Percentiles rank a stretch among this genome's conserved stretches.
Conservation (phyloP, 1,140 invertebrate species). For the Drosophila arawakana region DNA sequence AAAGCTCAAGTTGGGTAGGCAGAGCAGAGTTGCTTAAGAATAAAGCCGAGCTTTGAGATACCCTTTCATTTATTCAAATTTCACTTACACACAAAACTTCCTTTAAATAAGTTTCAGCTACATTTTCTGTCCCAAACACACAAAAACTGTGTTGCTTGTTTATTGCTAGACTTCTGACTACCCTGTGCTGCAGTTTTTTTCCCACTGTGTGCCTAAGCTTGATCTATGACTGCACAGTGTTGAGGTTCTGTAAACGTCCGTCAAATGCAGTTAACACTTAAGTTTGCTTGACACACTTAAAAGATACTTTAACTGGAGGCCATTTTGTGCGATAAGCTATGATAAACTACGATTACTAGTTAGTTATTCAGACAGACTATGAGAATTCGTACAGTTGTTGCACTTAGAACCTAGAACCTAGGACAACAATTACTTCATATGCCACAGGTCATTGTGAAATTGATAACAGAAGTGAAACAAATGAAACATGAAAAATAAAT, state of each 20-base stretch:
- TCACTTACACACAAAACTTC: too few relatives aligned
- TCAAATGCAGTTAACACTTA: neutral
- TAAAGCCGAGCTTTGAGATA: neutral
- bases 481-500: neutral
- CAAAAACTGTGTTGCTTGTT: too few relatives aligned
- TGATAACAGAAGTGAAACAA: slow-evolving; percentile 38
- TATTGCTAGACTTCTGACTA: too few relatives aligned
- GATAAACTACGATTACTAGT: slow-evolving; percentile 5
- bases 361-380: neutral
- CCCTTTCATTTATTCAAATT: too few relatives aligned
- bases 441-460: slow-evolving; percentile 60
- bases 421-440: slow-evolving; percentile 48
- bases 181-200: too few relatives aligned
- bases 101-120: too few relatives aligned
- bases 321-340: neutral
- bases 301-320: neutral
- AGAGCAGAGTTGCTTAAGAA: slow-evolving; percentile 16
- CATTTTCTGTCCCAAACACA: too few relatives aligned
- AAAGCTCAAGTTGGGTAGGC: slow-evolving; percentile 25
- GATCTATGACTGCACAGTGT: neutral
- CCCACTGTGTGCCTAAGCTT: too few relatives aligned
- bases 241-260: neutral
- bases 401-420: slow-evolving; percentile 39
- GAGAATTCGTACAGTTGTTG: slow-evolving; percentile 27
- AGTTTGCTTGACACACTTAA: slow-evolving; percentile 24